phyloP scores from a whole-genome alignment of 2,888 invertebrate genomes.

The Pseudeuparius sepicola region DNA sequence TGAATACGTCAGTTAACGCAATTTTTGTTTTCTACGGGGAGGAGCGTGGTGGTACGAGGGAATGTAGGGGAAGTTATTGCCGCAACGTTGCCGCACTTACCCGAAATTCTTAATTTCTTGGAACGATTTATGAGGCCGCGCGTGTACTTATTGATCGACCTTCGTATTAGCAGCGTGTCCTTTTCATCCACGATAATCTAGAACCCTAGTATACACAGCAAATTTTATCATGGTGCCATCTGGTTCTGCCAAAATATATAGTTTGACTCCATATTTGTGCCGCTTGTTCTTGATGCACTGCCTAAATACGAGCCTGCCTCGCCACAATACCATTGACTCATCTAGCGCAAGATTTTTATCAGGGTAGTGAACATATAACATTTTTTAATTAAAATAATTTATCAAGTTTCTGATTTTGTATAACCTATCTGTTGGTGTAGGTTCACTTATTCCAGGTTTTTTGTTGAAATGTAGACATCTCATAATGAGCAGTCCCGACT shows the following conservation, averaged over 20 bases:
- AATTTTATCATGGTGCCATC: slow-evolving; percentile 4
- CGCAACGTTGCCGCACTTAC: too few relatives aligned
- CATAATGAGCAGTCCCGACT: slow-evolving; percentile 1
- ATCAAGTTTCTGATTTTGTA: slow-evolving; percentile 3
- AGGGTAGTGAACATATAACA: slow-evolving; percentile 6
- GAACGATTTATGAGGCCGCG: too few relatives aligned
- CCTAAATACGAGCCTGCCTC: slow-evolving; percentile 10
- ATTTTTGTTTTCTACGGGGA: too few relatives aligned
- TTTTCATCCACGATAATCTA: slow-evolving; percentile 6
- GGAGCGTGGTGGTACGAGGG: too few relatives aligned
- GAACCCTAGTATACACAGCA: slow-evolving; percentile 1
- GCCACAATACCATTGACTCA: slow-evolving; percentile 10
- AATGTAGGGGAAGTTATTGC: too few relatives aligned
- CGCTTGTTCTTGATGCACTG: slow-evolving; percentile 14
- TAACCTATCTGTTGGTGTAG: not conserved
- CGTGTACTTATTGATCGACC: too few relatives aligned
- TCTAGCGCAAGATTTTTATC: slow-evolving; percentile 6
- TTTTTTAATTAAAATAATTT: slow-evolving; percentile 12
- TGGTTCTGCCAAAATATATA: slow-evolving; percentile 9
- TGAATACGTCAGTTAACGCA: too few relatives aligned
- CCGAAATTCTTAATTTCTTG: too few relatives aligned
- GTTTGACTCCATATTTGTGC: slow-evolving; percentile 4
- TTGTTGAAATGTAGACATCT: not conserved
- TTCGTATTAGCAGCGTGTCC: slow-evolving; percentile 8
- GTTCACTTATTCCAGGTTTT: not conserved